Conservation (phyloP, 2,113 vertebrate species). For the Brienomyrus brachyistius region DNA sequence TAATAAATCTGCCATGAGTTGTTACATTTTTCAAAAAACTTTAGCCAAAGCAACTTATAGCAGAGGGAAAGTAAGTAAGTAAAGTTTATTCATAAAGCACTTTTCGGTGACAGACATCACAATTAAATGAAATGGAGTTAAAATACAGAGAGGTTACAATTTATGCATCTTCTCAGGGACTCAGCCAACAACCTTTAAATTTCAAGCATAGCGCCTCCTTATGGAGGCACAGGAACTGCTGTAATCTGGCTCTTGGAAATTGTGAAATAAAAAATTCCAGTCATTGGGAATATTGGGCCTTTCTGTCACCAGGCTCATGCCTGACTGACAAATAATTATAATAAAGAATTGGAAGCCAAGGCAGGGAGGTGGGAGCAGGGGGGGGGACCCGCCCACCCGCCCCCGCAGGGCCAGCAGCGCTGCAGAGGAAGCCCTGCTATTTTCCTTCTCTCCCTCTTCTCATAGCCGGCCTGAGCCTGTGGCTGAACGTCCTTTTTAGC, state of each 20-base stretch:
- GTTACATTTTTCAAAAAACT: neutral
- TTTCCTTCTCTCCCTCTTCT: neutral
- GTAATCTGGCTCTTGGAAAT: too few species aligned
- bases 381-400: rapidly evolving
- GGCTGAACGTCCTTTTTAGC: neutral
- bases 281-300: neutral
- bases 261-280: neutral
- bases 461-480: neutral
- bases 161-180: neutral
- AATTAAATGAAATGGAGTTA: too few species aligned
- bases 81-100: too few species aligned
- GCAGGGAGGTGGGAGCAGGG: neutral
- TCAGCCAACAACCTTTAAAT: neutral
- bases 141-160: neutral
- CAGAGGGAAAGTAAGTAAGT: neutral
- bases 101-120: too few species aligned
- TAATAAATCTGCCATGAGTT: neutral
- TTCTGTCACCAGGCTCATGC: neutral
- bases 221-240: neutral
- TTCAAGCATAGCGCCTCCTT: neutral
- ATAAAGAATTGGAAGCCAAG: neutral
- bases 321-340: neutral
- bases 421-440: neutral
- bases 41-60: neutral
- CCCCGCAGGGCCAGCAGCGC: too few species aligned